Base-by-base conservation (phyloP, 2,888 invertebrate species). In the Tricholauxania praeusta region DNA sequence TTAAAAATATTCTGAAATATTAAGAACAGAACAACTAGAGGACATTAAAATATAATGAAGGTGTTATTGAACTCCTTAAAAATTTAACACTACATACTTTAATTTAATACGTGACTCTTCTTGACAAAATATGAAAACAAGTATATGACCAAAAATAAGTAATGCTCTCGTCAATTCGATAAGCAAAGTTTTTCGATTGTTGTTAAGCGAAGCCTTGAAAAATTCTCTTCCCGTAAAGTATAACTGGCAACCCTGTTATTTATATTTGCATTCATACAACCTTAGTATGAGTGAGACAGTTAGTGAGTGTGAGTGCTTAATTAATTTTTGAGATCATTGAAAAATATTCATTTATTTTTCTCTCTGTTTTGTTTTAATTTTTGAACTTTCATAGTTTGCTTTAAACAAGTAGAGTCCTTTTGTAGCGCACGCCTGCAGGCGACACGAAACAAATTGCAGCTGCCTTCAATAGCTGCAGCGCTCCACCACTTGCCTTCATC, bases 241-340 rank as follows among this genome's bases (percentile, higher is more conserved):
- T 10, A 39, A 10, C 39, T 39, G 39, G 39, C 39, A 39, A 19
- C 15, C 15, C 17, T 32, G 15, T 39, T 49, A 17, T 48, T n/a
- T 53, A 52, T 48, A 28, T 39, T n/a, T 28, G 66, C 32, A 53
- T 15, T n/a, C 39, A 22, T 60, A 52, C 59, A 49, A 68, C n/a
- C 19, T 63, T 63, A 22, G 28, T 55, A 39, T 60, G 65, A 57
- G 65, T 59, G 69, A 69, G 49, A 53, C 22, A 53, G 74, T 49
- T 19, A 52, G 39, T 72, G 68, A 75, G 79, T 79, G 80, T 79
- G 78, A 79, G 82, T 76, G 80, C 82, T 85, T 86, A 86, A 86
- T 86, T 86, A 86, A 85, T 86, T 86, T 84, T 85, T 82, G 84
- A 83, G 82, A 83, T 83, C 84, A 85, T 79, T 82, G 81, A 80